Conservation (phyloP, 2,888 invertebrate species). For the Zootermopsis nevadensis region DNA sequence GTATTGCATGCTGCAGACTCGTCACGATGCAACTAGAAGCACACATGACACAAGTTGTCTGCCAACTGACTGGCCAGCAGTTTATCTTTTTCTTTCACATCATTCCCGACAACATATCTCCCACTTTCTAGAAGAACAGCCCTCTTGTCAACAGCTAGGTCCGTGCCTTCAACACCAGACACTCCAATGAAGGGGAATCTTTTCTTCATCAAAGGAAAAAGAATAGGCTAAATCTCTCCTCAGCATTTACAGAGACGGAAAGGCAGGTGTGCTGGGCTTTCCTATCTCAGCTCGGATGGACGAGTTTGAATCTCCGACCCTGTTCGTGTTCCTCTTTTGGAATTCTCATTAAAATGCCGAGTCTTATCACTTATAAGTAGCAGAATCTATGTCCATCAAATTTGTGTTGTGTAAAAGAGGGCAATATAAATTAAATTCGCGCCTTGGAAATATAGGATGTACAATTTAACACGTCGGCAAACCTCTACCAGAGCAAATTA, state of each 20-base stretch:
- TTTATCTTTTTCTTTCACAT: too few relatives aligned
- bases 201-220: not conserved
- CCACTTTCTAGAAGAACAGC: not conserved
- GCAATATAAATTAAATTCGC: not conserved
- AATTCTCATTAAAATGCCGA: not conserved
- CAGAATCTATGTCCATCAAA: not conserved
- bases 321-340: not conserved
- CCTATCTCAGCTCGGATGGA: conserved; percentile 3
- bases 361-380: not conserved
- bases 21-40: too few relatives aligned
- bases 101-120: not conserved
- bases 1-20: too few relatives aligned
- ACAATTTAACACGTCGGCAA: too few relatives aligned
- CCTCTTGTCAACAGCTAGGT: conserved; percentile 1
- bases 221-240: not conserved
- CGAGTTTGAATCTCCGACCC: not conserved
- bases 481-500: too few relatives aligned
- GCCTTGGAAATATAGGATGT: too few relatives aligned
- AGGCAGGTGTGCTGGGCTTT: not conserved
- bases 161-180: not conserved
- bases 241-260: not conserved
- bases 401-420: not conserved
- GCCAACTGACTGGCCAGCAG: too few relatives aligned
- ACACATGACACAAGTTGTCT: too few relatives aligned
- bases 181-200: not conserved